Evolutionary conservation across 2,888 invertebrate genomes (phyloP).

Genomic region (Synergus laeviventris): DNA sequence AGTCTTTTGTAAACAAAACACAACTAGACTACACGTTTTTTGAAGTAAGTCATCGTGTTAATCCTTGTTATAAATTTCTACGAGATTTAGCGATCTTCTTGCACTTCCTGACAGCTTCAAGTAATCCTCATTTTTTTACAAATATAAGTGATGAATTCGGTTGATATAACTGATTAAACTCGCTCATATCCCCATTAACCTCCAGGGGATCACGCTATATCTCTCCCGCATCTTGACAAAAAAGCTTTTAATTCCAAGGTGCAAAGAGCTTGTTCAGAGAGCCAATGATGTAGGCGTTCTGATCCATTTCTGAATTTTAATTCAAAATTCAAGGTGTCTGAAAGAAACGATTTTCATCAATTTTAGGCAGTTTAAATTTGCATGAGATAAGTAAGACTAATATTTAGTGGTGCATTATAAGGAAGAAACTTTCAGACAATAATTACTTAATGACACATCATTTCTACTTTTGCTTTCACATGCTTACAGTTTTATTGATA

Average conservation of each 20-base stretch:
- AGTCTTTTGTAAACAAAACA: slow-evolving; percentile 21
- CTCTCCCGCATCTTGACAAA: slow-evolving; percentile 72
- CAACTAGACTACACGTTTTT: not conserved
- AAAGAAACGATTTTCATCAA: slow-evolving; percentile 18
- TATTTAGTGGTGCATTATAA: slow-evolving; percentile 14
- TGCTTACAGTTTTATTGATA: slow-evolving; percentile 24
- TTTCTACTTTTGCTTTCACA: slow-evolving; percentile 24
- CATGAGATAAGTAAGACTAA: not conserved
- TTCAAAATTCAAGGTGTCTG: slow-evolving; percentile 39
- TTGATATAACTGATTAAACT: slow-evolving; percentile 4
- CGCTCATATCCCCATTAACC: slow-evolving; percentile 67
- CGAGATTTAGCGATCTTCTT: not conserved
- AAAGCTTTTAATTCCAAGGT: slow-evolving; percentile 15
- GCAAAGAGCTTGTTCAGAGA: not conserved
- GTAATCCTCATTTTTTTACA: slow-evolving; percentile 33
- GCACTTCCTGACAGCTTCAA: slow-evolving; percentile 6
- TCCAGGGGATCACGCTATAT: slow-evolving; percentile 66
- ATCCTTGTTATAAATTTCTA: not conserved
- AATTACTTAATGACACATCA: slow-evolving; percentile 28
- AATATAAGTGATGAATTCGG: slow-evolving; percentile 3
- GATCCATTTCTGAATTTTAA: slow-evolving; percentile 21
- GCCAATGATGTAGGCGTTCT: not conserved
- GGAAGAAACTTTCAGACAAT: slow-evolving; percentile 14
- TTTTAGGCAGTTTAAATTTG: not conserved
- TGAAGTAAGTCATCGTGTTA: not conserved